Base-by-base conservation (phyloP, 2,113 vertebrate species). In the Rattus rattus region DNA sequence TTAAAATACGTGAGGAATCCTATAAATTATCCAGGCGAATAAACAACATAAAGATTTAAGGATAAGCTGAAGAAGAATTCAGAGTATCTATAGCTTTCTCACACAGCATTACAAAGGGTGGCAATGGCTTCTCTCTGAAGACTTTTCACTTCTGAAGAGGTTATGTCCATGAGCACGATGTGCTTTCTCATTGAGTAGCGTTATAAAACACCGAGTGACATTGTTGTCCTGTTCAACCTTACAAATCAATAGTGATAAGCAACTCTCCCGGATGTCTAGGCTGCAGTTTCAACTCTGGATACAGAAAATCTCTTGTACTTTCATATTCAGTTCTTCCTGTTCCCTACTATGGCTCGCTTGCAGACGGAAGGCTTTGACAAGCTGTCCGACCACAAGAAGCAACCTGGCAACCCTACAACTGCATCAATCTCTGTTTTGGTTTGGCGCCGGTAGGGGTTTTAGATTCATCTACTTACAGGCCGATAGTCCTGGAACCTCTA, bases 361-460 rank as follows among this genome's bases (percentile, higher is more conserved):
- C 52, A 43, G n/a, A 28, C 28, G 52, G 69, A 93, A 94, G 65
- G 4, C 65, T 56, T 70, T 63, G 36, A 39, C 19, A 83, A 88
- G 33, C 65, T 33, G 2, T 36, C 26, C 65, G 30, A 13, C 79
- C 86, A 76, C 89, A 75, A 36, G 72, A 94, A 76, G 43, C 5
- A 39, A 17, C n/a, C 33, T 92, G 67, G 63, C 47, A 88, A 33
- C 26, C 26, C 0, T 22, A 7, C 0, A n/a, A n/a, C 52, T 89
- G 43, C 28, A 91, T 95, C 22, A 67, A 89, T 97, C 83, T 97
- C 87, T 67, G 33, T 94, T 85, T 96, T 0, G 33, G 81, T 83
- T 89, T 97, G 89, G n/a, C 47, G 43, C 10, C 13, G 73, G 52
- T 90, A 52, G 39, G 11, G 30, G 1, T 83, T 87, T 85, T 22